Conservation (phyloP, 2,888 invertebrate species). For the Tortricodes alternella region DNA sequence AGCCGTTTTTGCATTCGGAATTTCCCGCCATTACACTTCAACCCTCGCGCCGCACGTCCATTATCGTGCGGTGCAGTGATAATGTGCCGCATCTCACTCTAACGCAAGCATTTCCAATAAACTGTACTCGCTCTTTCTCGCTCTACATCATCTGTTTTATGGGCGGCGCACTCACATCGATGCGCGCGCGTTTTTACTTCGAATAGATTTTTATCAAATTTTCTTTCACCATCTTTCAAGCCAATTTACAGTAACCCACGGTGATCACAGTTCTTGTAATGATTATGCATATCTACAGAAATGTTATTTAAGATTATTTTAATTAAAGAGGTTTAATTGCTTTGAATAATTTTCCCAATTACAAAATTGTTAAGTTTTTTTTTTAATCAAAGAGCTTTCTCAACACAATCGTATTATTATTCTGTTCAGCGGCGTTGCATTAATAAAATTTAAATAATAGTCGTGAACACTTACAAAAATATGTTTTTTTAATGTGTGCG, state of each 20-base stretch:
- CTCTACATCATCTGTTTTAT: slow-evolving; percentile 64
- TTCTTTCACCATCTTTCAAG: slow-evolving; percentile 14
- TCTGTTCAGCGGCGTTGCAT: slow-evolving; percentile 9
- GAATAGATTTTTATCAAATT: slow-evolving; percentile 33
- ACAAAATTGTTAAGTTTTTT: too few relatives aligned
- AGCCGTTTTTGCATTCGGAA: slow-evolving; percentile 22
- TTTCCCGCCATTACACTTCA: slow-evolving; percentile 33
- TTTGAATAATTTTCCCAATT: too few relatives aligned
- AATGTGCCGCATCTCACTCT: slow-evolving; percentile 46
- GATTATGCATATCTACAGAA: too few relatives aligned
- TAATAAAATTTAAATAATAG: slow-evolving; percentile 21
- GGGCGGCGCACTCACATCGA: slow-evolving; percentile 56
- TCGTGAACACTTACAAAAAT: slow-evolving; percentile 18
- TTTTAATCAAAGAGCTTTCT: neutral
- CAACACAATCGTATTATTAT: slow-evolving; percentile 1
- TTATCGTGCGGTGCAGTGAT: slow-evolving; percentile 23
- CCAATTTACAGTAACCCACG: slow-evolving; percentile 3
- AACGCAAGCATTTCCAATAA: slow-evolving; percentile 35
- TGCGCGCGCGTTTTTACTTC: slow-evolving; percentile 59
- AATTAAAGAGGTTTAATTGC: neutral
- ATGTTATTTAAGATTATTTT: neutral
- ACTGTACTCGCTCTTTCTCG: slow-evolving; percentile 47
- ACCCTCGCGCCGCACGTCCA: slow-evolving; percentile 21
- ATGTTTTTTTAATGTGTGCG: slow-evolving; percentile 37
- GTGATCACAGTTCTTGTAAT: neutral